Base-by-base conservation (phyloP, 2,113 vertebrate species). In the Dermatemys mawii region DNA sequence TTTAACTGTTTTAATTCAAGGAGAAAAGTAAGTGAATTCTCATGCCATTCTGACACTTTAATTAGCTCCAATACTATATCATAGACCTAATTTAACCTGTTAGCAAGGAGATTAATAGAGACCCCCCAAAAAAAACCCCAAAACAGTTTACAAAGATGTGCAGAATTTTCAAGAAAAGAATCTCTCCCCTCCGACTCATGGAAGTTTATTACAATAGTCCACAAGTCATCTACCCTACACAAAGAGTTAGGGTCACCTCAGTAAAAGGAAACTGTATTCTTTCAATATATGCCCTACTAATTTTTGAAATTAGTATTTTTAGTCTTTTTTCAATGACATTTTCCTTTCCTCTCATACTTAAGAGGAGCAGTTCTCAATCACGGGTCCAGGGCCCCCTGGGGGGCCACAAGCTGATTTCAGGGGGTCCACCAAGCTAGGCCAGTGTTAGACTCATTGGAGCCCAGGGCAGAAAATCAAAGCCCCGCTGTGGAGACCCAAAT, bases 1-100 rank as follows among this genome's bases (percentile, higher is more conserved):
- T 94, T 95, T 95, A 95, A 96, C 85, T 78, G 67, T 60, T 95
- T 94, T 96, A 97, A 96, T 95, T 97, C 95, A 88, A 93, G 78
- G 81, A 96, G 93, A 96, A 97, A 96, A 96, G 96, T 93, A 96
- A 93, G 86, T 96, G 94, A 90, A 92, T 83, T 88, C 48, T 83
- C 93, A 6, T 92, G 89, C 75, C 94, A 92, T 94, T 97, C 26
- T 93, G 93, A 96, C 92, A 96, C 78, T 92, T 92, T 91, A 96
- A 94, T 97, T 96, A 97, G 94, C 0, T 0, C 60, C 95, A 93
- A 90, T 94, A 32, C 89, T 81, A 22, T 93, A 93, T 78, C 87
- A 80, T 2, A 70, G 86, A 93, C 86, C 94, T 95, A 97, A 96
- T 96, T 97, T 96, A 94, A 79, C 86, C 4, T 4, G n/a, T 5